Evolutionary conservation across 2,113 vertebrate genomes (phyloP).

Genomic region (Platycercus adscitus): DNA sequence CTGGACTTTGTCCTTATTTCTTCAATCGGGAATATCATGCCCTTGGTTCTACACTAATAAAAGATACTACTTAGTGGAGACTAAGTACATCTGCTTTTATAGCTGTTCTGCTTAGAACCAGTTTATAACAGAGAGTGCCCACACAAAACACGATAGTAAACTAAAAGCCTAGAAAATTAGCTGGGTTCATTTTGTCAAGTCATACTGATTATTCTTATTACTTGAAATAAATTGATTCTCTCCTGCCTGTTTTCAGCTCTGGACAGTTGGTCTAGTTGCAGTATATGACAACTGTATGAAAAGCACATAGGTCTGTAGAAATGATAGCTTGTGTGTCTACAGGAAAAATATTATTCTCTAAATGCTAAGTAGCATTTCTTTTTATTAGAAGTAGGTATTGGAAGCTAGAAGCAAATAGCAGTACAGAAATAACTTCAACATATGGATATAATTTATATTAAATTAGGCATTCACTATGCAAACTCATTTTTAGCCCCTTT

Average conservation of each 20-base stretch:
- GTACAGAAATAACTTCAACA: neutral
- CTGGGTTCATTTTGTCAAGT: neutral
- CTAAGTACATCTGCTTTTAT: neutral
- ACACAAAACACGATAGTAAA: neutral
- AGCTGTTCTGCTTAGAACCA: neutral
- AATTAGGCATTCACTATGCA: neutral
- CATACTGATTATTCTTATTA: neutral
- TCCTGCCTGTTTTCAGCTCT: neutral
- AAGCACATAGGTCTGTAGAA: neutral
- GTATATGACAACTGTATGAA: neutral
- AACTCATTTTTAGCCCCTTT: neutral
- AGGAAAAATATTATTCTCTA: neutral
- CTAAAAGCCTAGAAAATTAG: neutral
- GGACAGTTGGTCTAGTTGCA: neutral
- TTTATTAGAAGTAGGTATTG: neutral
- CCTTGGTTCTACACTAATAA: neutral
- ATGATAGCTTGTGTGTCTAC: neutral
- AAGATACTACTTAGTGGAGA: neutral
- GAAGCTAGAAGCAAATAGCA: neutral
- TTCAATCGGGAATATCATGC: neutral
- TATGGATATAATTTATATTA: neutral
- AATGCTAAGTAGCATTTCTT: neutral
- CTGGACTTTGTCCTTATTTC: neutral
- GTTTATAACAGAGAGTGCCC: neutral
- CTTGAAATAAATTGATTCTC: neutral